Evolutionary conservation across 2,888 invertebrate genomes (phyloP), one percentile per base, ranked within the genome.

Genomic region (Brenthis hecate): DNA sequence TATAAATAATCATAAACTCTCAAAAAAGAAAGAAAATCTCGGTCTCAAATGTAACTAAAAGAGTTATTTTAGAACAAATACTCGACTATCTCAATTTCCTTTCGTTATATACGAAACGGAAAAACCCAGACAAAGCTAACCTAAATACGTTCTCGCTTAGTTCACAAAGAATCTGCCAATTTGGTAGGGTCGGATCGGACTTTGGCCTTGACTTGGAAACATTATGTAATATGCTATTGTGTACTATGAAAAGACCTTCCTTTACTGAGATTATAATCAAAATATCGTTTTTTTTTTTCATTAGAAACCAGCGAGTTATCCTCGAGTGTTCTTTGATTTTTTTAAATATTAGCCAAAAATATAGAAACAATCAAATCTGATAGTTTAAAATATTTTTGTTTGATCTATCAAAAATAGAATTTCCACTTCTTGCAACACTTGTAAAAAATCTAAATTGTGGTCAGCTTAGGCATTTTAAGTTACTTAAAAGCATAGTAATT

Each of bases 111-210:
- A 60, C 8, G 28, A 60, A 48, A 61, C 61, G 61, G 28, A 61
- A 28, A 36, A 53, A 51, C 51, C 58, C 58, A 60, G 62, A 53
- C 51, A 62, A 53, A 62, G 36, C 51, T 53, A 62, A 56, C 36
- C 61, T 36, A 51, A 61, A 61, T 61, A 66, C 55, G 47, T 66
- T 66, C 61, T 61, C 71, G 71, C 66, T 69, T 69, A 69, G 66
- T 56, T 61, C 48, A 60, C 66, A 63, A 68, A 56, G 58, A 68
- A 68, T 64, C 66, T 62, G 71, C 60, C 71, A 71, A 71, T 71
- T 71, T 71, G 51, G 65, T 62, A 68, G 68, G 68, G 63, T 48
- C 63, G 65, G 57, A 63, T 58, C 63, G 62, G 55, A 56, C 58
- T 6, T 48, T 66, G 69, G 58, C 68, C 68, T 66, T 64, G 48